Evolutionary conservation across 2,888 invertebrate genomes (phyloP).

Genomic region (Limnephilus lunatus): DNA sequence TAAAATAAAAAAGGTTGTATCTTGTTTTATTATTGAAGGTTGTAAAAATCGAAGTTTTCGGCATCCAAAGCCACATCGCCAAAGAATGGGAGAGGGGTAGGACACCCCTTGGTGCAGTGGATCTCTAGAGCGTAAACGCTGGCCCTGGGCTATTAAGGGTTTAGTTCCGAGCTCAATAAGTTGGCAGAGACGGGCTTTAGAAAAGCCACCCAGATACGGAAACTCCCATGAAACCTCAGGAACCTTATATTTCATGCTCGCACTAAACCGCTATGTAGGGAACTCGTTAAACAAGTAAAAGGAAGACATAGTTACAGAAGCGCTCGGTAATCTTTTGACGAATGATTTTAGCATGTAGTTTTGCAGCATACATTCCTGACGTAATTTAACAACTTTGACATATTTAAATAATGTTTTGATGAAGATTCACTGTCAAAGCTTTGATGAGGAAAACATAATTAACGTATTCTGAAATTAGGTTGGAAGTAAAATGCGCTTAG

Average conservation of each 20-base stretch:
- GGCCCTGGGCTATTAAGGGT: slow-evolving; percentile 28
- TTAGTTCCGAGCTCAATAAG: slow-evolving; percentile 47
- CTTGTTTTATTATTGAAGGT: not conserved
- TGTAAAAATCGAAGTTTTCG: slow-evolving; percentile 10
- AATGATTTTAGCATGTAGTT: not conserved
- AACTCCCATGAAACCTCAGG: not conserved
- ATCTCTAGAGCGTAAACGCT: not conserved
- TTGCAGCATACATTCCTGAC: not conserved
- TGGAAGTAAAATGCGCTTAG: not conserved
- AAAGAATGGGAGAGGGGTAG: not conserved
- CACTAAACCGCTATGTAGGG: not conserved
- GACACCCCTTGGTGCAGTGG: slow-evolving; percentile 13
- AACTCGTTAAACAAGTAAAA: not conserved
- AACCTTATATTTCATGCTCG: not conserved
- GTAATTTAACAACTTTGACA: not conserved
- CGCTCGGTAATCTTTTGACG: not conserved
- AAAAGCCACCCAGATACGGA: slow-evolving; percentile 40
- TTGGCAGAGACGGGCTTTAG: slow-evolving; percentile 40
- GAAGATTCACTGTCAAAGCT: not conserved
- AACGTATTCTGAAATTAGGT: not conserved
- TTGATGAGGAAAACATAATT: not conserved
- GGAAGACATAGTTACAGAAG: not conserved
- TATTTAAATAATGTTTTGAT: not conserved
- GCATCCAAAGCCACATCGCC: not conserved
- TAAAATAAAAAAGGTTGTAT: not conserved